Conservation (phyloP, 2,797 vertebrate species). For the Merluccius polli region DNA sequence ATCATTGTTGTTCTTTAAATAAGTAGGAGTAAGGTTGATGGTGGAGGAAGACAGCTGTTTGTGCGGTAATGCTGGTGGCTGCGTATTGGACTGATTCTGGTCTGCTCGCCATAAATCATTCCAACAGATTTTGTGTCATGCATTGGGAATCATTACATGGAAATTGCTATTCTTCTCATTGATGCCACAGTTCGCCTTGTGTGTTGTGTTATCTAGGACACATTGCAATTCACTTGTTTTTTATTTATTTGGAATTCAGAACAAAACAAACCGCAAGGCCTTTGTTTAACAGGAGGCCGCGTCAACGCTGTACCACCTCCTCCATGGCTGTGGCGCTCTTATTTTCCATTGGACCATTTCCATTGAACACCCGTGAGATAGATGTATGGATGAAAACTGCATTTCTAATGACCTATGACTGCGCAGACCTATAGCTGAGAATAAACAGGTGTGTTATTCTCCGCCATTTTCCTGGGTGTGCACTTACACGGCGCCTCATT, state of each 20-base stretch:
- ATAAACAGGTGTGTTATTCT: not conserved
- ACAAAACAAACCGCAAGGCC: not conserved
- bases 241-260: not conserved
- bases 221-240: not conserved
- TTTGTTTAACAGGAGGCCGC: not conserved
- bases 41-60: not conserved
- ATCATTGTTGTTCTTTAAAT: not conserved
- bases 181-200: not conserved
- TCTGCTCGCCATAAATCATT: not conserved
- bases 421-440: not conserved
- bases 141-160: not conserved
- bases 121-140: not conserved
- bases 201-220: not conserved
- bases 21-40: not conserved
- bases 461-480: not conserved
- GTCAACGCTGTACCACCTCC: not conserved
- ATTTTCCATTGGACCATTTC: too few species aligned
- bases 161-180: not conserved
- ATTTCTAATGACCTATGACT: not conserved
- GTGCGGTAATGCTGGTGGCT: not conserved
- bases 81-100: not conserved
- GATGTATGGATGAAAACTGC: not conserved
- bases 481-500: constrained; percentile 3
- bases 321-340: not conserved
- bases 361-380: not conserved